These are phyloP conservation scores for Stomatorhinus walkeri DNA, from an alignment of 2,797 vertebrate species.

Conservation along the genomic window DNA sequence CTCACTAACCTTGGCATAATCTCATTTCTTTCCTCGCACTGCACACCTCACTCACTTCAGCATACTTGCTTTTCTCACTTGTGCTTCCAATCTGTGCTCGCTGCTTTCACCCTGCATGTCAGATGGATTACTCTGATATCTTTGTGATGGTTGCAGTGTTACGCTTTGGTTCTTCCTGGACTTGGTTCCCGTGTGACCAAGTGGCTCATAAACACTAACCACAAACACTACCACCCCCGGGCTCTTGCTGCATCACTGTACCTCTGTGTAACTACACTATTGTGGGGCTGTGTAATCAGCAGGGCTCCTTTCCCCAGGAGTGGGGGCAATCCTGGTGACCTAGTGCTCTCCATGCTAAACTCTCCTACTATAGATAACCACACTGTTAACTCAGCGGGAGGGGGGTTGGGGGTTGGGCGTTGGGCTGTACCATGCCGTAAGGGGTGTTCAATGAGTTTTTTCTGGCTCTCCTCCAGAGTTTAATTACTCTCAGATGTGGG, in stretches of 20 bases:
- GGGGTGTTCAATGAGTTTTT: background rate
- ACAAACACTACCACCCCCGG: background rate
- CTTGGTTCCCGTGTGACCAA: background rate
- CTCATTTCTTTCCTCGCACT: no score
- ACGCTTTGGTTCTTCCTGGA: background rate
- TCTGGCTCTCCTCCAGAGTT: background rate
- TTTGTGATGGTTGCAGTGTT: background rate
- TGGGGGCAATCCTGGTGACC: background rate
- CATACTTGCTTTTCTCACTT: background rate
- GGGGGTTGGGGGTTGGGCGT: background rate
- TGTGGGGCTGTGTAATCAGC: background rate
- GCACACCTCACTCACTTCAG: no score
- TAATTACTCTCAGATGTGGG: slow-evolving; percentile 16
- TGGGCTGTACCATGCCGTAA: background rate
- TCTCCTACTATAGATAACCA: slow-evolving; percentile 1
- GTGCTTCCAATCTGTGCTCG: background rate
- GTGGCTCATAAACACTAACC: background rate
- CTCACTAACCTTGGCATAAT: no score
- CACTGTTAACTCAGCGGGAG: slow-evolving; percentile 8
- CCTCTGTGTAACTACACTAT: background rate
- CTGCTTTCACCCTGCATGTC: background rate
- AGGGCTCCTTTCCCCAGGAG: background rate
- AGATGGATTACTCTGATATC: background rate
- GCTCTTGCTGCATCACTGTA: background rate
- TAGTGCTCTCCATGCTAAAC: background rate